Conservation (phyloP, 2,797 vertebrate genomes). For the Darevskia nairensis region DNA sequence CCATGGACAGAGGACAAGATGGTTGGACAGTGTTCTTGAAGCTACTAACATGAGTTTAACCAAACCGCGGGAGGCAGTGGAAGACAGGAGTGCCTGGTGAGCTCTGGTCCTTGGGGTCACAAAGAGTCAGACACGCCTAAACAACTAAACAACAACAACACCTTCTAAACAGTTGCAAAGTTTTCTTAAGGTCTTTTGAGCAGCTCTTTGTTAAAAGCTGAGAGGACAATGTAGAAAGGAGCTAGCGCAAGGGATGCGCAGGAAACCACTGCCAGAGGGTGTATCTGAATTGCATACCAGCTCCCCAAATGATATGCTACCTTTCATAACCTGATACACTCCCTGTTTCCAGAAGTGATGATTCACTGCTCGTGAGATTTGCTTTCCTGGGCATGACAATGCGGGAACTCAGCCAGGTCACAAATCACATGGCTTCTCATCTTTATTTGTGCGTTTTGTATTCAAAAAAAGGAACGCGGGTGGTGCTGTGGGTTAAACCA, state of each 20-base stretch:
- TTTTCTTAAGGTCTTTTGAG: not conserved
- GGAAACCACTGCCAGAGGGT: not conserved
- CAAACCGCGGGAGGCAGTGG: no score
- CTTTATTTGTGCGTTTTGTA: not conserved
- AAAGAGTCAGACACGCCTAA: no score
- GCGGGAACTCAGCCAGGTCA: not conserved
- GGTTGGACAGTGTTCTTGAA: no score
- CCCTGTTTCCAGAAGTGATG: constrained; percentile 2
- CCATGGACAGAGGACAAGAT: no score
- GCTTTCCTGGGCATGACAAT: not conserved
- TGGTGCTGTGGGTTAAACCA: no score
- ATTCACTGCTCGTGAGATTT: not conserved
- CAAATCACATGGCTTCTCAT: not conserved
- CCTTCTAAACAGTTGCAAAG: not conserved
- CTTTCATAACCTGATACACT: not conserved
- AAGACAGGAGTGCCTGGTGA: no score
- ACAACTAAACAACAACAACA: no score
- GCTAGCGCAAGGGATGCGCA: not conserved
- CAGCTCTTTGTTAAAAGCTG: not conserved
- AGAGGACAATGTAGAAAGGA: no score
- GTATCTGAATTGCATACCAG: not conserved
- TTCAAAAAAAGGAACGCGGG: no score
- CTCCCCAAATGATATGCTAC: not conserved
- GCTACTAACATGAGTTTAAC: no score
- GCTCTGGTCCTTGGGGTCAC: no score